Base-by-base conservation (phyloP, 2,888 invertebrate genomes). In the Gryllus longicercus region DNA sequence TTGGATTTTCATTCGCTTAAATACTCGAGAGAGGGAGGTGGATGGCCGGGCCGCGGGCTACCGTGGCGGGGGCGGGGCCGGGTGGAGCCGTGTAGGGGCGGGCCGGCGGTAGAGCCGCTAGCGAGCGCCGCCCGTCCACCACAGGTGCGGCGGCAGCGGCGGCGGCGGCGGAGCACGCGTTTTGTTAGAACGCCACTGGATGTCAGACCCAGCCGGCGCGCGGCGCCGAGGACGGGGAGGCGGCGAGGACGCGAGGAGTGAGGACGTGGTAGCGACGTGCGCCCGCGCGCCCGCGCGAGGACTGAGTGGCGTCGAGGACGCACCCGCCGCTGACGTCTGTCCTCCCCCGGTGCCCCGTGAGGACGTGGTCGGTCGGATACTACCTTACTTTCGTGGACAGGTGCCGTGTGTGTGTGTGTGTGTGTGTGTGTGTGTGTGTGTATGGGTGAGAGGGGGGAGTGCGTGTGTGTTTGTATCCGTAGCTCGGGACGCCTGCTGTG, bases 1-100 rank as follows among this genome's bases (percentile, higher is more conserved):
- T 63, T 63, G 63, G 63, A 63, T 63, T 63, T 63, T 63, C 16
- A 63, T 63, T 63, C n/a, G 63, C 63, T 63, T 63, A 63, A 63
- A 63, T 63, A 63, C 63, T 63, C 63, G 63, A 63, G 63, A 63
- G 63, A 63, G 63, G 63, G 63, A 18, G 16, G 63, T n/a, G 63
- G n/a, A 1, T 8, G 63, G 16, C 14, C 16, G 16, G 63, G n/a
- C 63, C n/a, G 63, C 63, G 5, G 63, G 16, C 16, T 11, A 10
- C n/a, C 14, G 63, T 4, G 38, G 38, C 8, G 38, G 38, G 38
- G 38, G 38, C 38, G 38, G 25, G 38, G 38, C 63, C 16, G 4
- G 14, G 4, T 4, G 16, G 25, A 8, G 38, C 63, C 63, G 14
- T 5, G 16, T 4, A 1, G 16, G 63, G 63, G 14, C n/a, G n/a